Evolutionary conservation across 2,113 vertebrate species (phyloP), one percentile per base, ranked within the genome.

Genomic region (Seriola rivoliana): DNA sequence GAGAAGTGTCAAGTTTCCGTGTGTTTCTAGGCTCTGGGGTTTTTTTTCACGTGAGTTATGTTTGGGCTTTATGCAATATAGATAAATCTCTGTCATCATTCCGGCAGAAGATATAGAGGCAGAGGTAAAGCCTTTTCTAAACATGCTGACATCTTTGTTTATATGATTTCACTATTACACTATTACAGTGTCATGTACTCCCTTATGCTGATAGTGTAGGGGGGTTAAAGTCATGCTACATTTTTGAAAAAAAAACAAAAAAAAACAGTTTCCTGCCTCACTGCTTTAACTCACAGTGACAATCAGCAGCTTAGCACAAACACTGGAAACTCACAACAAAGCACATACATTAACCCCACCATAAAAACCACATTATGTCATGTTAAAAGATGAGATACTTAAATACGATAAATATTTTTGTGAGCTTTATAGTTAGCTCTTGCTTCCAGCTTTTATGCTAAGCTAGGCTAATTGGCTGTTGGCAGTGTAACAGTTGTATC

Each of bases 81-180:
- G 42, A 38, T 44, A 64, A 42, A 17, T 38, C 52, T 76, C n/a
- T 71, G n/a, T 74, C 71, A 79, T 62, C 25, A 32, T 48, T 82
- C 42, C 58, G 2, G 50, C 55, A 44, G 36, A 71, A 55, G 36
- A 70, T 69, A 77, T 13, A 40, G 11, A 65, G 5, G 48, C 48
- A 29, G 7, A 48, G 17, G 17, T 21, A 23, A 66, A 74, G 42
- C 36, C n/a, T 70, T 58, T 70, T 78, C 16, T 29, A 84, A 85
- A 76, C 55, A 80, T 32, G 40, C 54, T 65, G 66, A 81, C 66
- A 69, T 10, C 65, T 50, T 12, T 71, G 58, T 81, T 73, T 68
- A 75, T 25, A 58, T n/a, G 40, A 50, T 59, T 46, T 59, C 32
- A 58, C 32, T 36, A 66, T 75, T 59, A 80, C 29, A 29, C 1